Evolutionary conservation across 2,113 vertebrate genomes (phyloP), one percentile per base, ranked within the genome.

Genomic region (Platichthys flesus): DNA sequence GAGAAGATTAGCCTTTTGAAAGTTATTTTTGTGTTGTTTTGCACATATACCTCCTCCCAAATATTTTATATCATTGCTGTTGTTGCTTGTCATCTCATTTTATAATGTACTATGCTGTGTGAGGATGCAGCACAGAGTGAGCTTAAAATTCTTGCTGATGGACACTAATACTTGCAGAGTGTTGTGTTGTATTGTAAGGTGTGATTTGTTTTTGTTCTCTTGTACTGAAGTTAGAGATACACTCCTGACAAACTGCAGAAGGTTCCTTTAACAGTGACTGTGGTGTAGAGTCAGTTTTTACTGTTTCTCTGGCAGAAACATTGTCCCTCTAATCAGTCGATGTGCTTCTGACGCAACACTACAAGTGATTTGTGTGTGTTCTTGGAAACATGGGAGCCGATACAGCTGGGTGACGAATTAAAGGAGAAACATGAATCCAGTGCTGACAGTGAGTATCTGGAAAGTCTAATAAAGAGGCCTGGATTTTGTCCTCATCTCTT

Each of bases 71-170:
- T 82, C 66, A 20, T 52, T 86, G 85, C 79, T 55, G 78, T 67
- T 21, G 42, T 77, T 21, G 28, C 74, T 75, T 51, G 12, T 90
- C 84, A 88, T 88, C 88, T 89, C 83, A 78, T 49, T 72, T 67
- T 76, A 37, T 71, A 79, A 77, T 68, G 67, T 67, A 60, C 52
- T 56, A 69, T 64, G 28, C 67, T 78, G 63, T 71, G 40, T 63
- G 69, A 68, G 74, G 66, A 64, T 4, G 66, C 35, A 64, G 24
- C 26, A 21, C 2, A 21, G 15, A 21, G 15, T 15, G 12, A 55
- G 42, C 16, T 28, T 35, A 59, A 12, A 13, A 20, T 74, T 16
- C 18, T 31, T 5, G 47, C 47, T 5, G 16, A 71, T 45, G 18
- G 62, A 55, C 42, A 62, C 57, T 54, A 28, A 62, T 31, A n/a